Evolutionary conservation across 23 tunicate species (phyloP).

Genomic region (Halocynthia roretzi): DNA sequence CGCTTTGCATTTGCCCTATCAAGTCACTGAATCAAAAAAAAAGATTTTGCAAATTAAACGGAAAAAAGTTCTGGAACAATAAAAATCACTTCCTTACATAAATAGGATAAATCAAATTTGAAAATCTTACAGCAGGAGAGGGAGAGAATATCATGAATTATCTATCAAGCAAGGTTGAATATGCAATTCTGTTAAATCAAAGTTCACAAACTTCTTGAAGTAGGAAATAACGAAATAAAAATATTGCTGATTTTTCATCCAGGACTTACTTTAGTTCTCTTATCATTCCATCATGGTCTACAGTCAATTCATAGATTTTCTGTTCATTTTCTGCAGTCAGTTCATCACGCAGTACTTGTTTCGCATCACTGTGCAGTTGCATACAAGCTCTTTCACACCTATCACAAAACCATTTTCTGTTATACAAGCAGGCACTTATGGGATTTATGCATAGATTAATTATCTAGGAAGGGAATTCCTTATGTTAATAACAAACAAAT

Average conservation of each 20-base stretch:
- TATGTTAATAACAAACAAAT: not conserved
- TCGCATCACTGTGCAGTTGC: conserved; percentile 84
- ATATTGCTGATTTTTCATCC: too few relatives aligned
- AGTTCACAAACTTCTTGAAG: too few relatives aligned
- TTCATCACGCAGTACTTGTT: conserved; percentile 69
- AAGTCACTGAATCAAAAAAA: conserved; percentile 21
- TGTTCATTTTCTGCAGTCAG: conserved; percentile 72
- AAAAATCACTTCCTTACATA: not conserved
- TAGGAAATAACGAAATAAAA: not conserved
- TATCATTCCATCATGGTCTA: conserved; percentile 61
- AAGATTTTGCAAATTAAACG: not conserved
- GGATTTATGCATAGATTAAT: too few relatives aligned
- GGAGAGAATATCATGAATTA: too few relatives aligned
- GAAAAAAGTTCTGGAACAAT: not conserved
- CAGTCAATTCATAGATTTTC: conserved; percentile 54
- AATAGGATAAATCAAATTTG: not conserved
- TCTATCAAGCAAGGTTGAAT: too few relatives aligned
- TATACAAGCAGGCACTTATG: too few relatives aligned
- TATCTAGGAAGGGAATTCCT: too few relatives aligned
- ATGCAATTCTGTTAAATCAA: too few relatives aligned
- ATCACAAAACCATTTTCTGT: not conserved
- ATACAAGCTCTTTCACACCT: conserved; percentile 88
- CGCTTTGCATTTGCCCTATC: conserved; percentile 26
- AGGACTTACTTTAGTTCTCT: conserved; percentile 36
- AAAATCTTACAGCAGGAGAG: too few relatives aligned